phyloP scores from a whole-genome alignment of 2,888 invertebrate genomes.

The Pammene fasciana region DNA sequence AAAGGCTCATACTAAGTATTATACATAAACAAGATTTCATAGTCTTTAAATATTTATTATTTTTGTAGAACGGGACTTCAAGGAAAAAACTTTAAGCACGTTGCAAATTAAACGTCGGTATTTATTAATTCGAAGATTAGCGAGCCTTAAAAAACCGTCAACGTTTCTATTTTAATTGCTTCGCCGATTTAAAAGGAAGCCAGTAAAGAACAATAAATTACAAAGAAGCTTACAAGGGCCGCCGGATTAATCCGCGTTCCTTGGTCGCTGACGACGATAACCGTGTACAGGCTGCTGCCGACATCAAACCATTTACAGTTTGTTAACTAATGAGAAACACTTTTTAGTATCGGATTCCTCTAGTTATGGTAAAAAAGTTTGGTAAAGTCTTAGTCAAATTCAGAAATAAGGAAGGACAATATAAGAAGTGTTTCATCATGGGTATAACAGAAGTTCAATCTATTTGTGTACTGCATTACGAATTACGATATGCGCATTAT shows the following conservation, averaged over 20 bases:
- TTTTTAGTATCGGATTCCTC: conserved; percentile 4
- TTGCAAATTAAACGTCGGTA: background rate
- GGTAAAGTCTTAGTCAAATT: no score
- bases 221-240: conserved; percentile 68
- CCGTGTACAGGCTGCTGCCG: conserved; percentile 75
- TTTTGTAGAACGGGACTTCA: background rate
- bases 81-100: background rate
- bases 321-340: conserved; percentile 4
- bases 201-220: conserved; percentile 33
- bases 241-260: conserved; percentile 72
- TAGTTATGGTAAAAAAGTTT: background rate
- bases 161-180: conserved; percentile 27
- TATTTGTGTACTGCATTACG: conserved; percentile 2
- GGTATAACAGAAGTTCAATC: conserved; percentile 4
- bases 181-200: conserved; percentile 23
- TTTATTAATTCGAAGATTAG: background rate
- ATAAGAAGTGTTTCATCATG: background rate
- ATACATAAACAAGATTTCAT: background rate
- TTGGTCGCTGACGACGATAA: conserved; percentile 76
- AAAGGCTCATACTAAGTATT: no score
- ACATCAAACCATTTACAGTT: conserved; percentile 39
- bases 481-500: conserved; percentile 33
- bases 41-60: background rate
- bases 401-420: no score
- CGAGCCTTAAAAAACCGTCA: conserved; percentile 10